Percentiles rank a stretch among this genome's conserved stretches.
Evolutionary conservation across 2,888 invertebrate genomes (phyloP).

Genomic region (Cheilosia impressa): DNA sequence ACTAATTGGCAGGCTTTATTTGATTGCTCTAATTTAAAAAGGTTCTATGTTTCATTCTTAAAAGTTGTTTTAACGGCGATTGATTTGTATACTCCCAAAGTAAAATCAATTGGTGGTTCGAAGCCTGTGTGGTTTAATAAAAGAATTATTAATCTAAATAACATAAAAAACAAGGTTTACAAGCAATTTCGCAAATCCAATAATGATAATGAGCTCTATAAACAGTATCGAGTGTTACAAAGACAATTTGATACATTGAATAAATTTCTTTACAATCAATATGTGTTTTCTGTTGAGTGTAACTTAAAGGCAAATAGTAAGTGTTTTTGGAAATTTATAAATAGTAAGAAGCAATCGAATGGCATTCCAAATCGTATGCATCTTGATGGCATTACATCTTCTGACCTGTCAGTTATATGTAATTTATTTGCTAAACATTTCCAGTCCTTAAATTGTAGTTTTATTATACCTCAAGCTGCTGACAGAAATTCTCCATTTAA

Average conservation of each 20-base stretch:
- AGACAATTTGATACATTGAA: neutral
- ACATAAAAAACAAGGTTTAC: neutral
- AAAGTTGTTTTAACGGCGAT: neutral
- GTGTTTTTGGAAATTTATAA: too few relatives aligned
- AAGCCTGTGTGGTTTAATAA: neutral
- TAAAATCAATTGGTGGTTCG: neutral
- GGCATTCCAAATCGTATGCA: too few relatives aligned
- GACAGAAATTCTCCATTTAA: too few relatives aligned
- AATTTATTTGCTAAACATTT: too few relatives aligned
- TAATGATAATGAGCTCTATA: neutral
- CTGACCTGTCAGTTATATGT: too few relatives aligned
- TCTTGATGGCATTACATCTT: too few relatives aligned
- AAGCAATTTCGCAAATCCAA: constrained; percentile 7
- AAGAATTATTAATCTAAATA: neutral
- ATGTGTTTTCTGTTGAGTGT: neutral
- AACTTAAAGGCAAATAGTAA: too few relatives aligned
- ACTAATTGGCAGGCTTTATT: too few relatives aligned
- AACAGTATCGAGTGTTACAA: constrained; percentile 5
- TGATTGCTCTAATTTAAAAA: neutral
- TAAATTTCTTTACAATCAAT: neutral
- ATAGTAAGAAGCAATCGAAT: too few relatives aligned
- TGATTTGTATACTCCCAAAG: neutral
- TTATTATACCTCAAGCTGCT: too few relatives aligned
- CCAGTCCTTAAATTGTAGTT: too few relatives aligned
- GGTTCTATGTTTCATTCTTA: neutral